A percentile compares a stretch with the other conserved stretches of the same genome.
These are phyloP conservation scores for Drosophila mauritiana DNA, from an alignment of 1,140 invertebrate genomes.

Conservation along the genomic window DNA sequence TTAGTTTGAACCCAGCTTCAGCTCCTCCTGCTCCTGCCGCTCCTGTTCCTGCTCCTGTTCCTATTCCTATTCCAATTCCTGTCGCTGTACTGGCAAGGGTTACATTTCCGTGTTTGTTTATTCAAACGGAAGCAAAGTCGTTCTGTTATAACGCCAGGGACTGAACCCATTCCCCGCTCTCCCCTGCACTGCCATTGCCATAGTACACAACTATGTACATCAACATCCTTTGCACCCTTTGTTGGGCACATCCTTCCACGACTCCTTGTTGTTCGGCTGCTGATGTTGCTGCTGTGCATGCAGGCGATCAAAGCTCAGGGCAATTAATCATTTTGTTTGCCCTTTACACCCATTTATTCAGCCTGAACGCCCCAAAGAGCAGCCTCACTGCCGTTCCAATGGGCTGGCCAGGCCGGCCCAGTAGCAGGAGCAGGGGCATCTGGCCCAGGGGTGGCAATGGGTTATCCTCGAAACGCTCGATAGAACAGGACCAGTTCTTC, in stretches of 20 bases:
- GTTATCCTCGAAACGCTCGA: constrained; percentile 48
- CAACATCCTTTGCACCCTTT: constrained; percentile 76
- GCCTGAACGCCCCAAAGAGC: constrained; percentile 79
- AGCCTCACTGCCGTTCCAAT: constrained; percentile 35
- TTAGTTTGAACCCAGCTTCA: constrained; percentile 57
- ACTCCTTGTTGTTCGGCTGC: constrained; percentile 35
- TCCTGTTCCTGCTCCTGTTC: constrained; percentile 24
- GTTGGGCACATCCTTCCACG: constrained; percentile 67
- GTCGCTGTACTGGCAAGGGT: constrained; percentile 53
- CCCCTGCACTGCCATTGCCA: constrained; percentile 16
- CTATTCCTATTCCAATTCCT: constrained; percentile 11
- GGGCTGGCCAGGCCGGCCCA: not conserved
- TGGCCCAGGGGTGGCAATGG: constrained; percentile 35
- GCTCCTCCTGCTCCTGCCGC: constrained; percentile 7
- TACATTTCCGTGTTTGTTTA: constrained; percentile 82
- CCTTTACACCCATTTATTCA: constrained; percentile 83
- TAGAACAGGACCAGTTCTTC: constrained; percentile 43
- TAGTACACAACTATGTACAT: constrained; percentile 55
- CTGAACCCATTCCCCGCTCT: constrained; percentile 13
- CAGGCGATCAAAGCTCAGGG: constrained; percentile 83
- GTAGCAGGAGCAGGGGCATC: too few relatives aligned
- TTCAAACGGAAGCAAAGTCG: constrained; percentile 83
- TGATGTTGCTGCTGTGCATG: constrained; percentile 64
- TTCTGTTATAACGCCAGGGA: constrained; percentile 79
- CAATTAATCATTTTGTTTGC: constrained; percentile 84